Conservation (phyloP, 2,113 vertebrate species). For the Gnathonemus longibarbis region DNA sequence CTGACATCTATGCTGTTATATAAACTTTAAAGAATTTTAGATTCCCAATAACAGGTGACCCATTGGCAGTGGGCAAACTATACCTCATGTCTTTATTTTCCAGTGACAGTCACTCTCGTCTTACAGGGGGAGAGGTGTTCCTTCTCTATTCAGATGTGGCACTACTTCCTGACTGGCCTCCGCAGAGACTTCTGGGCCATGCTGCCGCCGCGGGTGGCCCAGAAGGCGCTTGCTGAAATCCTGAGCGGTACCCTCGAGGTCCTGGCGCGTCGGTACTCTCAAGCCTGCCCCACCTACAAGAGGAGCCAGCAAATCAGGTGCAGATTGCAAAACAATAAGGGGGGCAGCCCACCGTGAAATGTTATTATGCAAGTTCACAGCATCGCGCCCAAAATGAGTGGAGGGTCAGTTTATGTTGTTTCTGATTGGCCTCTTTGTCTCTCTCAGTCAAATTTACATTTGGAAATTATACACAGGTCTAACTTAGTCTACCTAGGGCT, state of each 20-base stretch:
- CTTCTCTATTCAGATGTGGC: conserved; percentile 96
- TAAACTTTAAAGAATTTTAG: background rate
- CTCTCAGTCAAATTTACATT: background rate
- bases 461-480: background rate
- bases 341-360: background rate
- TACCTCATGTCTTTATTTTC: background rate
- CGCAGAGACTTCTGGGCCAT: conserved; percentile 80
- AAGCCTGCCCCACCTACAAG: conserved; percentile 72
- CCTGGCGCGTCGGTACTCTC: conserved; percentile 76
- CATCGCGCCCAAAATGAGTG: background rate
- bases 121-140: conserved; percentile 90
- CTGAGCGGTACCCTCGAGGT: conserved; percentile 73
- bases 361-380: background rate
- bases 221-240: conserved; percentile 74
- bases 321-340: background rate
- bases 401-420: background rate
- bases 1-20: background rate
- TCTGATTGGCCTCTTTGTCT: background rate
- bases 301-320: conserved; percentile 90
- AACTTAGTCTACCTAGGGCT: background rate
- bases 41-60: background rate
- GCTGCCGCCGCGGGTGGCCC: conserved; percentile 67
- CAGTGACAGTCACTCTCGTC: conserved; percentile 37
- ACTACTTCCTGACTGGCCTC: conserved; percentile 85
- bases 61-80: background rate